Conservation (phyloP, 2,888 invertebrate species). For the Bombyx huttoni region DNA sequence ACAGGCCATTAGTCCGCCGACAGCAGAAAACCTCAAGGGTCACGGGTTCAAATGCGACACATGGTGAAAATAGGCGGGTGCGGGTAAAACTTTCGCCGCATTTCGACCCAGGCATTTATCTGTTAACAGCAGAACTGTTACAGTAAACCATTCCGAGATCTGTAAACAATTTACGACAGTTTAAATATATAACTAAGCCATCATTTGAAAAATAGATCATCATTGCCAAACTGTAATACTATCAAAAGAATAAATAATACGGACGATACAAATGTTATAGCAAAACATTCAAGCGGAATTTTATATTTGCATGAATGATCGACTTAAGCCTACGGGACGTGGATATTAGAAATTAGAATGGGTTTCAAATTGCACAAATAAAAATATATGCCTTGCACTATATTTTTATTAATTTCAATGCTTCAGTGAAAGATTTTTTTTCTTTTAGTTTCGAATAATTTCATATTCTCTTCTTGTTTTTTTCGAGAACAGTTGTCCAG, state of each 20-base stretch:
- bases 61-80: slow-evolving; percentile 49
- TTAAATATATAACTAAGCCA: not conserved
- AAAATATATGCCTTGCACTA: no score
- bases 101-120: slow-evolving; percentile 51
- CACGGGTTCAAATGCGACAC: slow-evolving; percentile 46
- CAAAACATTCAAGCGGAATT: no score
- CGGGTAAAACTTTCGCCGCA: slow-evolving; percentile 43
- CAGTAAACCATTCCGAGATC: slow-evolving; percentile 21
- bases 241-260: no score
- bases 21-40: slow-evolving; percentile 53
- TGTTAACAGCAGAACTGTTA: slow-evolving; percentile 38
- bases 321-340: no score
- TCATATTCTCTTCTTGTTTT: not conserved
- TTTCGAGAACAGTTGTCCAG: not conserved
- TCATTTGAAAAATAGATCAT: no score
- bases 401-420: no score
- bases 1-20: slow-evolving; percentile 46
- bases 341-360: no score
- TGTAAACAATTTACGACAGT: slow-evolving; percentile 6
- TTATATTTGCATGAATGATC: no score
- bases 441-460: not conserved
- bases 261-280: no score
- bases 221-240: no score
- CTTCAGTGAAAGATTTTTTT: not conserved
- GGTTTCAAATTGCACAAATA: no score